These are phyloP conservation scores for Drosophila greeni DNA, from an alignment of 2,888 invertebrate genomes.

Conservation along the genomic window DNA sequence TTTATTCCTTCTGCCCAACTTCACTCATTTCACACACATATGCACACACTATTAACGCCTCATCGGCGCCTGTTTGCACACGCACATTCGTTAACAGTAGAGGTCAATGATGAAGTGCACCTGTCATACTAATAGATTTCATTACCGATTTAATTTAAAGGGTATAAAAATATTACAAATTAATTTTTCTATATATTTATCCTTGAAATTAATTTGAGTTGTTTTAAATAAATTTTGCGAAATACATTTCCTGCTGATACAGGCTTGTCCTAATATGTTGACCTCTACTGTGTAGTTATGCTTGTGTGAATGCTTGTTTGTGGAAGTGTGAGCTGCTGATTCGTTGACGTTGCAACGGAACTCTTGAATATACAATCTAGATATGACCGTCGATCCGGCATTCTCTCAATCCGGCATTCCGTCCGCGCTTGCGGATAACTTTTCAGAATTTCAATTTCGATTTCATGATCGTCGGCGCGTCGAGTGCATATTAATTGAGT, in stretches of 20 bases:
- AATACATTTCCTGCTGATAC: no score
- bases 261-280: neutral
- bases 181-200: no score
- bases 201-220: no score
- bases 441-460: constrained; percentile 51
- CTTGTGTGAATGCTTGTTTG: constrained; percentile 10
- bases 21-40: constrained; percentile 2
- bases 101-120: constrained; percentile 8
- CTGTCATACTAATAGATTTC: neutral
- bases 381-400: constrained; percentile 14
- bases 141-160: neutral
- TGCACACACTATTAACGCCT: constrained; percentile 2
- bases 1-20: neutral
- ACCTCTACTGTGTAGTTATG: constrained; percentile 8
- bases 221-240: no score
- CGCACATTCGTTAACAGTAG: neutral
- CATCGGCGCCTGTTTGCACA: constrained; percentile 7
- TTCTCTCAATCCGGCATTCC: constrained; percentile 16
- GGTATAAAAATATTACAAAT: no score
- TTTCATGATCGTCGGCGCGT: constrained; percentile 33
- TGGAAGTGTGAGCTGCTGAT: constrained; percentile 15
- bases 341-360: constrained; percentile 34
- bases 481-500: constrained; percentile 52
- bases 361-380: constrained; percentile 1
- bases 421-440: constrained; percentile 27